These are phyloP conservation scores for Cinclus cinclus DNA, from an alignment of 2,113 vertebrate genomes.

Conservation along the genomic window DNA sequence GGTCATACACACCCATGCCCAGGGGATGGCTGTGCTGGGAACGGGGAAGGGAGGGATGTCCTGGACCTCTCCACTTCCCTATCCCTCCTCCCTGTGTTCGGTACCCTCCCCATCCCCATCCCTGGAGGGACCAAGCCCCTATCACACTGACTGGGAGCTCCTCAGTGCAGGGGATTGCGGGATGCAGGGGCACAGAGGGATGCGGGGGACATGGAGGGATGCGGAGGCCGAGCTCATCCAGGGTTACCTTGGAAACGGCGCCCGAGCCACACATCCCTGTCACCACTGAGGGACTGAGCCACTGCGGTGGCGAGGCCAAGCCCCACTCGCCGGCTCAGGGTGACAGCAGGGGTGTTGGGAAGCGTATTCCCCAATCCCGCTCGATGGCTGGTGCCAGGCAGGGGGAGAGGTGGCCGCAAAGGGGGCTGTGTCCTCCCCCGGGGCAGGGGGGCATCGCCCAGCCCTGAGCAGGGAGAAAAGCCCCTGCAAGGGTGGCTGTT, in stretches of 20 bases:
- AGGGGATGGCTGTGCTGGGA: neutral
- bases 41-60: neutral
- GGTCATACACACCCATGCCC: neutral
- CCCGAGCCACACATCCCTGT: conserved; percentile 48
- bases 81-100: neutral
- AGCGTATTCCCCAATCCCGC: accelerated
- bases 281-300: neutral
- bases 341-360: neutral
- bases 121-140: neutral
- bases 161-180: neutral
- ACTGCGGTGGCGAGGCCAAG: neutral
- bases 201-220: neutral
- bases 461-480: neutral
- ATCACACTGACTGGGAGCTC: neutral
- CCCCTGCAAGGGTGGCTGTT: neutral
- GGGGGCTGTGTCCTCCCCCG: neutral
- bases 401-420: neutral
- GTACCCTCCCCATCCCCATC: neutral
- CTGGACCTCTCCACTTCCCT: neutral
- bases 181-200: neutral
- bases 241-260: conserved; percentile 61
- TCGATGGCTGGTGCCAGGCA: accelerated
- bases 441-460: neutral
- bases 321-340: neutral
- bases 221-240: conserved; percentile 8